These are phyloP conservation scores for Odocoileus virginianus DNA, from an alignment of 2,113 vertebrate species.

Conservation along the genomic window DNA sequence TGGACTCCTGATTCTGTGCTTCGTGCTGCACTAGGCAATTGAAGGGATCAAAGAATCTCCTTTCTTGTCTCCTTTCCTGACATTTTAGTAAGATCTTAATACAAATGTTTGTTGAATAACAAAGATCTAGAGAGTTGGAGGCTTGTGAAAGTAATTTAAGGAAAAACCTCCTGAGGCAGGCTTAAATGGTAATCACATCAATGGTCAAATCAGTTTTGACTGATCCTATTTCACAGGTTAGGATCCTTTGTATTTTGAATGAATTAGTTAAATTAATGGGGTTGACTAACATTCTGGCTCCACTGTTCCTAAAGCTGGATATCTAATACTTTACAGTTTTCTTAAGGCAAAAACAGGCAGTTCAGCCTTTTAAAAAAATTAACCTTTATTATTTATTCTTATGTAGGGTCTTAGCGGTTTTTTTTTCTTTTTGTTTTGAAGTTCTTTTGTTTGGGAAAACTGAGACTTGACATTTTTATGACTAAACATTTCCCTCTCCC, in stretches of 20 bases:
- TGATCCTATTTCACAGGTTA: neutral
- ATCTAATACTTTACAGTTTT: neutral
- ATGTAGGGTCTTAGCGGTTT: neutral
- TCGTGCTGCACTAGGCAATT: neutral
- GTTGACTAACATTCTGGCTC: neutral
- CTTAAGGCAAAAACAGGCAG: neutral
- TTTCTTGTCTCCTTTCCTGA: neutral
- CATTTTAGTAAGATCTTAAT: neutral
- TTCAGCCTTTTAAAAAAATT: neutral
- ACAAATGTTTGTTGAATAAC: neutral
- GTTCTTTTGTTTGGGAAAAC: neutral
- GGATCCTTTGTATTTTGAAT: neutral
- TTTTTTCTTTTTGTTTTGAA: neutral
- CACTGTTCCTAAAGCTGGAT: neutral
- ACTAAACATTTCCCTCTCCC: neutral
- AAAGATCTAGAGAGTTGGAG: neutral
- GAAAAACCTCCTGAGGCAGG: neutral
- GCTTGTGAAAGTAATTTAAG: neutral
- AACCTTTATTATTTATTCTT: neutral
- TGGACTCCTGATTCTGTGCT: neutral
- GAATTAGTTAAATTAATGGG: conserved; percentile 15
- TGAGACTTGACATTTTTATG: neutral
- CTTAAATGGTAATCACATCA: neutral
- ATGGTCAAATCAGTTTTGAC: neutral
- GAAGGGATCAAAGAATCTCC: neutral